These are phyloP conservation scores for Miichthys miiuy DNA, from an alignment of 2,797 vertebrate species.

Conservation along the genomic window DNA sequence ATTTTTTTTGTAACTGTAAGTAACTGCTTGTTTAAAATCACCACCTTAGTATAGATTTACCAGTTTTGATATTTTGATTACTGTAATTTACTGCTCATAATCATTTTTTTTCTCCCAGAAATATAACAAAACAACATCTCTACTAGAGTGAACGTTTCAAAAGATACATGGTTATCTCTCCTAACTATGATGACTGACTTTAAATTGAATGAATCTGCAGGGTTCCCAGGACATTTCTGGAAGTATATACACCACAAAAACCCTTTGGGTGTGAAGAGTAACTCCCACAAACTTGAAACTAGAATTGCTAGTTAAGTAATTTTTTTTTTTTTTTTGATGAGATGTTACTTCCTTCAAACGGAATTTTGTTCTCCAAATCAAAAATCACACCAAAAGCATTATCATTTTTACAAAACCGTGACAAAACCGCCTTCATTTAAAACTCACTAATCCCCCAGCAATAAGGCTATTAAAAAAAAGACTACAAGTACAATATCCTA, in stretches of 20 bases:
- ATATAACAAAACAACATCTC: background rate
- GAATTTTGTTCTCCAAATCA: slow-evolving; percentile 25
- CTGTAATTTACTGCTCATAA: background rate
- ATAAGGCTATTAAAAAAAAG: slow-evolving; percentile 72
- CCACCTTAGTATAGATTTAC: too few relatives aligned
- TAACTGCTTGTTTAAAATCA: background rate
- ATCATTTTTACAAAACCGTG: slow-evolving; percentile 54
- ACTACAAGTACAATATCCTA: slow-evolving; percentile 75
- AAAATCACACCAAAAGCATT: slow-evolving; percentile 44
- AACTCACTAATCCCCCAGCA: slow-evolving; percentile 73
- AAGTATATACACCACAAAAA: slow-evolving; percentile 9
- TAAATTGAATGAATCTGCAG: slow-evolving; percentile 6
- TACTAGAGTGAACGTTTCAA: background rate
- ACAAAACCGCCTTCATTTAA: slow-evolving; percentile 69
- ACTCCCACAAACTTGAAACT: slow-evolving; percentile 13
- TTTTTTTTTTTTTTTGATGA: background rate
- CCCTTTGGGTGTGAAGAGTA: background rate
- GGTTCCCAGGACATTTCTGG: background rate
- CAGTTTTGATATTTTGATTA: background rate
- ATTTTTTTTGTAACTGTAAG: too few relatives aligned
- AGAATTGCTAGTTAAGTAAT: background rate
- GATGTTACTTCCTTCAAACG: background rate
- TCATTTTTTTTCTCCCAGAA: background rate
- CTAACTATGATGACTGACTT: background rate
- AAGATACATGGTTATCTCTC: background rate